Percentiles rank a stretch among this genome's conserved stretches.
Evolutionary conservation across 1,140 invertebrate species (phyloP).

Genomic region (Capitella teleta): DNA sequence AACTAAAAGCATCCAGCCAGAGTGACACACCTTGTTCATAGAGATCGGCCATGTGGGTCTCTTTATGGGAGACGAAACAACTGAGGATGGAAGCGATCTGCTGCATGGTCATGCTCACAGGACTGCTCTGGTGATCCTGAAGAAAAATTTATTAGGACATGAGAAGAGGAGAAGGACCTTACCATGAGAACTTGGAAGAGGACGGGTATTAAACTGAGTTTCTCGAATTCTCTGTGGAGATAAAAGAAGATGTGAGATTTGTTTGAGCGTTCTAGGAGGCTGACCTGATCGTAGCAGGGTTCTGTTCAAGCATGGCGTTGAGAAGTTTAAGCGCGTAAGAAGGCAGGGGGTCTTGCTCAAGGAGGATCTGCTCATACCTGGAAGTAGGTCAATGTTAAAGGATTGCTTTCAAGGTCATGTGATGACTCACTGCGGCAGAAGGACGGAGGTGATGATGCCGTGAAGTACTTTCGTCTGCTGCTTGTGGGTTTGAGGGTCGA

Average conservation of each 20-base stretch:
- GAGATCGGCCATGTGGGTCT: conserved; percentile 35
- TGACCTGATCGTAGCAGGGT: conserved; percentile 21
- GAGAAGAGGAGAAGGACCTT: conserved; percentile 8
- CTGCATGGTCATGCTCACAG: conserved; percentile 30
- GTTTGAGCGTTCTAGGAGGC: too few relatives aligned
- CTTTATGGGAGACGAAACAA: conserved; percentile 30
- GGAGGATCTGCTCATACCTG: conserved; percentile 32
- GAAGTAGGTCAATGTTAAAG: conserved; percentile 3
- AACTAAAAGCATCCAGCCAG: too few relatives aligned
- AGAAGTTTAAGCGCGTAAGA: conserved; percentile 29
- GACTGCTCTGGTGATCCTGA: conserved; percentile 38
- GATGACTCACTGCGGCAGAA: conserved; percentile 38
- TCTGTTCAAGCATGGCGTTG: conserved; percentile 25
- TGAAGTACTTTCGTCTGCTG: conserved; percentile 22
- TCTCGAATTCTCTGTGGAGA: conserved; percentile 17
- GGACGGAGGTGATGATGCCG: conserved; percentile 23
- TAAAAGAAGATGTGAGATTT: too few relatives aligned
- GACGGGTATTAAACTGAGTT: conserved; percentile 25
- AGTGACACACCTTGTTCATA: conserved; percentile 41
- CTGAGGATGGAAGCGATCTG: conserved; percentile 30
- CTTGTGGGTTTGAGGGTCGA: not conserved
- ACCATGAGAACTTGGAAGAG: conserved; percentile 31
- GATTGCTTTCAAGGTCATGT: too few relatives aligned
- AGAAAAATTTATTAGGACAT: not conserved
- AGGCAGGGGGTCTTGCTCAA: conserved; percentile 33